Evolutionary conservation across 2,888 invertebrate species (phyloP).

Genomic region (Drosophila pseudotakahashii): DNA sequence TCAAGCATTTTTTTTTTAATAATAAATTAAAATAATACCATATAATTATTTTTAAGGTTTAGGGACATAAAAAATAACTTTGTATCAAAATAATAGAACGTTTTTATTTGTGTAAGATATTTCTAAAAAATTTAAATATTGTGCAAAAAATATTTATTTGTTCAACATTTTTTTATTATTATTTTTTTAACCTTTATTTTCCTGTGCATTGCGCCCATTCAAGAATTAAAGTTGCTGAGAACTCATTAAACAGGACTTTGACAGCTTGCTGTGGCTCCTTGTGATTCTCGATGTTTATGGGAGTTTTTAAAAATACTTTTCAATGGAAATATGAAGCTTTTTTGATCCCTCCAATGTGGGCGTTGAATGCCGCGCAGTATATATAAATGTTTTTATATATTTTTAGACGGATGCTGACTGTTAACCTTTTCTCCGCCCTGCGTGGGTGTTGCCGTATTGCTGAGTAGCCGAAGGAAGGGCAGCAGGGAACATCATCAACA

Average conservation of each 20-base stretch:
- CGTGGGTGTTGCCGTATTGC: slow-evolving; percentile 6
- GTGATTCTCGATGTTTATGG: slow-evolving; percentile 17
- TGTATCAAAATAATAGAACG: too few relatives aligned
- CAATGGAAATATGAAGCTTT: slow-evolving; percentile 31
- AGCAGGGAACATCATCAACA: slow-evolving; percentile 57
- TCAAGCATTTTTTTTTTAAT: too few relatives aligned
- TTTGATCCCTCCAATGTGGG: slow-evolving; percentile 19
- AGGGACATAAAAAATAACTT: too few relatives aligned
- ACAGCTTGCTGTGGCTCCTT: slow-evolving; percentile 7
- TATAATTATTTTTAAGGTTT: too few relatives aligned
- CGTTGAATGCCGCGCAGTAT: slow-evolving; percentile 7
- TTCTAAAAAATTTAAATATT: background rate
- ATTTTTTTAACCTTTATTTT: background rate
- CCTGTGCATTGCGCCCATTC: background rate
- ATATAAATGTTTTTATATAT: slow-evolving; percentile 2
- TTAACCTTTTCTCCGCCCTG: slow-evolving; percentile 41
- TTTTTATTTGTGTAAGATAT: too few relatives aligned
- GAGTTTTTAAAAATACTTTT: slow-evolving; percentile 24
- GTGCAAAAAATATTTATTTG: background rate
- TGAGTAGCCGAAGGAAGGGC: slow-evolving; percentile 21
- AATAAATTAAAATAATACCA: background rate
- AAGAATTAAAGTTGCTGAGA: slow-evolving; percentile 18
- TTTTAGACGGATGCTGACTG: slow-evolving; percentile 21
- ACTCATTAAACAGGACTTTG: slow-evolving; percentile 34
- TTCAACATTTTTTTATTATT: background rate